phyloP scores from a whole-genome alignment of 2,888 invertebrate species.

The Apamea sordens region DNA sequence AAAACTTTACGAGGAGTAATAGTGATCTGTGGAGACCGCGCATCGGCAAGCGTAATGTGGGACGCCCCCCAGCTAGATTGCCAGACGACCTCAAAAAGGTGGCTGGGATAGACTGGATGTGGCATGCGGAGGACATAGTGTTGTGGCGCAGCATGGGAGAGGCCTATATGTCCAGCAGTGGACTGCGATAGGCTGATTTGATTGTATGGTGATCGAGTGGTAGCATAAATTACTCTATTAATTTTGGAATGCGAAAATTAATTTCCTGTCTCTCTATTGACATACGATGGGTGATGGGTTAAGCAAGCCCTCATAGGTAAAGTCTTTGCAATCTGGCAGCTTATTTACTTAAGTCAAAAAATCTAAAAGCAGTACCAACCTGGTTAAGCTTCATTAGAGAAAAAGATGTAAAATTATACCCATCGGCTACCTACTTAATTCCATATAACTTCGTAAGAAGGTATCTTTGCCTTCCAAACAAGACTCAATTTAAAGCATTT shows the following conservation, averaged over 20 bases:
- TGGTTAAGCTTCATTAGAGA: not conserved
- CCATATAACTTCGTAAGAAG: conserved; percentile 32
- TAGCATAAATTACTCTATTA: conserved; percentile 13
- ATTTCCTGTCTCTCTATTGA: conserved; percentile 3
- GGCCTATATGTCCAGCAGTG: not conserved
- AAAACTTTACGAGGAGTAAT: conserved; percentile 42
- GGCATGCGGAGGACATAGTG: not conserved
- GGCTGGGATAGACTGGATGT: not conserved
- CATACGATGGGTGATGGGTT: not conserved
- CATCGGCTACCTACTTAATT: conserved; percentile 12
- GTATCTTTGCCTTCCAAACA: conserved; percentile 35
- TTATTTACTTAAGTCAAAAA: not conserved
- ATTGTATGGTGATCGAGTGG: conserved; percentile 28
- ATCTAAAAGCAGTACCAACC: conserved; percentile 4
- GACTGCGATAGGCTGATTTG: not conserved
- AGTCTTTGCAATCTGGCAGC: not conserved
- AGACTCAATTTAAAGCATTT: conserved; percentile 47
- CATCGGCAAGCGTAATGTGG: not conserved
- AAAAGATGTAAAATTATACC: not conserved
- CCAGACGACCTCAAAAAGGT: not conserved
- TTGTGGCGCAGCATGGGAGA: not conserved
- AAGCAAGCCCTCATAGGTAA: not conserved
- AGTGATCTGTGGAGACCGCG: conserved; percentile 21
- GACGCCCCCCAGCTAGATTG: not conserved
- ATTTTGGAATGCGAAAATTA: conserved; percentile 12